These are phyloP conservation scores for Jaculus jaculus DNA, from an alignment of 2,113 vertebrate genomes.

Conservation along the genomic window DNA sequence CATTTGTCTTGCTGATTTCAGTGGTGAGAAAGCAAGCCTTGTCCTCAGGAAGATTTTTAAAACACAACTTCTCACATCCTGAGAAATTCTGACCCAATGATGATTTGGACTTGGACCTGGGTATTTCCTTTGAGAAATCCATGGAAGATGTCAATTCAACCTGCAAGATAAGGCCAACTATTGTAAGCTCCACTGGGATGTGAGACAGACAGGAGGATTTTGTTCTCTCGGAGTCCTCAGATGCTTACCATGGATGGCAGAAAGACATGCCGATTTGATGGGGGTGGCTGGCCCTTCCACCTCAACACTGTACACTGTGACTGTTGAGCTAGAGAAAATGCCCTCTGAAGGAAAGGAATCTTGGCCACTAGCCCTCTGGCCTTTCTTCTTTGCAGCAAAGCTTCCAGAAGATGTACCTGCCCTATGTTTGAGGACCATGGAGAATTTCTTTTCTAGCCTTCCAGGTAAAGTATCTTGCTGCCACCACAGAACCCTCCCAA, in stretches of 20 bases:
- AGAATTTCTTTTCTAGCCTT: neutral
- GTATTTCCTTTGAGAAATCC: constrained; percentile 29
- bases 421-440: neutral
- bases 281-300: accelerated
- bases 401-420: neutral
- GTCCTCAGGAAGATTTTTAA: neutral
- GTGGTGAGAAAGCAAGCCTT: neutral
- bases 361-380: neutral
- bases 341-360: accelerated
- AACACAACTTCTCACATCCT: neutral
- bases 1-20: neutral
- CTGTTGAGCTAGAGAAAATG: neutral
- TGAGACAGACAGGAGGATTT: too few relatives aligned
- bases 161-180: neutral
- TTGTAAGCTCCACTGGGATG: neutral
- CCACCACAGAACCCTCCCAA: neutral
- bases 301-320: too few relatives aligned
- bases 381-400: neutral
- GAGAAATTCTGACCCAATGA: neutral
- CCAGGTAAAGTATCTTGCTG: neutral
- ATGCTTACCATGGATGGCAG: accelerated
- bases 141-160: neutral
- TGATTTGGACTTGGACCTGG: neutral
- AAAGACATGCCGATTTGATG: neutral
- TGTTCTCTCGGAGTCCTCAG: neutral